Evolutionary conservation across 2,113 vertebrate genomes (phyloP).

Genomic region (Ceuthmochares aereus): DNA sequence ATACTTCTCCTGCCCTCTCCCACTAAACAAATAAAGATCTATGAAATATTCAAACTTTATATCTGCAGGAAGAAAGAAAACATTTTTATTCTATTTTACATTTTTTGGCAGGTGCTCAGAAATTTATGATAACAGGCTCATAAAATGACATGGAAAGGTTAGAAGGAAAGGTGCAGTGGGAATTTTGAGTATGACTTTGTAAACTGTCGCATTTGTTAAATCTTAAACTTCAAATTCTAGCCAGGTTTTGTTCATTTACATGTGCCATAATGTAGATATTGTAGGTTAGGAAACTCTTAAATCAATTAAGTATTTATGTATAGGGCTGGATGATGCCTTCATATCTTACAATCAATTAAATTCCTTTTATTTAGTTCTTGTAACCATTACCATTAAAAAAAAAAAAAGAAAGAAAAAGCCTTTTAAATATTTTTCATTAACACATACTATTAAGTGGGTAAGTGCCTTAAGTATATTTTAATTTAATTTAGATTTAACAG

Average conservation of each 20-base stretch:
- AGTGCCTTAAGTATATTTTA: constrained; percentile 76
- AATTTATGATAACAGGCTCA: constrained; percentile 23
- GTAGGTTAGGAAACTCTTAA: not conserved
- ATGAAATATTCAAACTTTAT: constrained; percentile 44
- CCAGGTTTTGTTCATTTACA: not conserved
- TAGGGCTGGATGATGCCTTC: not conserved
- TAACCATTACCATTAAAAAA: constrained; percentile 11
- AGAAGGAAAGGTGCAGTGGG: not conserved
- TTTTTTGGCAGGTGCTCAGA: not conserved
- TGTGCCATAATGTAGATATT: not conserved
- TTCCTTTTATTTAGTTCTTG: constrained; percentile 59
- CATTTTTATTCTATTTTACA: not conserved
- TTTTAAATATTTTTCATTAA: constrained; percentile 77
- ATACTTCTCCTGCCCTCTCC: not conserved
- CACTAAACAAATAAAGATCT: constrained; percentile 16
- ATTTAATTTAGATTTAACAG: constrained; percentile 81
- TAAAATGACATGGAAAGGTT: not conserved
- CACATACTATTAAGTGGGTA: constrained; percentile 72
- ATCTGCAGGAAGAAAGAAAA: constrained; percentile 43
- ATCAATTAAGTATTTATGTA: not conserved
- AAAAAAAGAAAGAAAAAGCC: not conserved
- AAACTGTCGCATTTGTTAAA: not conserved
- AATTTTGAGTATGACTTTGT: constrained; percentile 43
- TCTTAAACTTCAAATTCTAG: not conserved
- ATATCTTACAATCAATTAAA: constrained; percentile 5